Evolutionary conservation across 2,113 vertebrate genomes (phyloP).

Genomic region (Brachionichthys hirsutus): DNA sequence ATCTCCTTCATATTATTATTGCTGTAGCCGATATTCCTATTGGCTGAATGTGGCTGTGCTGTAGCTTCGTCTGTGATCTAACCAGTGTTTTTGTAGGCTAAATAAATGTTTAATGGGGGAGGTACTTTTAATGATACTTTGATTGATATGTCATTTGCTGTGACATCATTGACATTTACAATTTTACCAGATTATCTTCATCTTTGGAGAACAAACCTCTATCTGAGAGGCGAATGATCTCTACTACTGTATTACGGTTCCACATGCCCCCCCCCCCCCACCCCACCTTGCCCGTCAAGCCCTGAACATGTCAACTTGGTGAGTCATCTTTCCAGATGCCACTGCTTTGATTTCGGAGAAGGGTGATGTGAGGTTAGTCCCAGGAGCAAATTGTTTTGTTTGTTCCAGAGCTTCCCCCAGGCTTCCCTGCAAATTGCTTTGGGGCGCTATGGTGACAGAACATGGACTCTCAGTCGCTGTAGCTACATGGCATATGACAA

Average conservation of each 20-base stretch:
- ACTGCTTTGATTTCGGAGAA: slow-evolving; percentile 51
- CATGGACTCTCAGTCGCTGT: slow-evolving; percentile 44
- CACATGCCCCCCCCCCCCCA: background rate
- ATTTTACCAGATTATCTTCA: slow-evolving; percentile 26
- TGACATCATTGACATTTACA: slow-evolving; percentile 41
- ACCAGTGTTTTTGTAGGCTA: slow-evolving; percentile 43
- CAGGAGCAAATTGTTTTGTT: slow-evolving; percentile 47
- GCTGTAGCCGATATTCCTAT: slow-evolving; percentile 32
- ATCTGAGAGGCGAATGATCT: slow-evolving; percentile 41
- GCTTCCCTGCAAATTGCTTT: slow-evolving; percentile 36
- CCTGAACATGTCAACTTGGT: slow-evolving; percentile 49
- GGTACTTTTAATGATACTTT: slow-evolving; percentile 21
- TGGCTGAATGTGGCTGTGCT: slow-evolving; percentile 58
- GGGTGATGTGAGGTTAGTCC: slow-evolving; percentile 37
- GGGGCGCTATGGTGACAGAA: slow-evolving; percentile 37
- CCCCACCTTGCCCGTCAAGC: background rate
- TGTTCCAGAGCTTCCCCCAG: slow-evolving; percentile 44
- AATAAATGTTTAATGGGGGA: background rate
- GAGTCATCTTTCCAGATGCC: slow-evolving; percentile 56
- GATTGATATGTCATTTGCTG: slow-evolving; percentile 45
- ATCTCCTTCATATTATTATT: slow-evolving; percentile 11
- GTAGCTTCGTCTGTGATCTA: slow-evolving; percentile 9
- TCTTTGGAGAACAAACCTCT: slow-evolving; percentile 43
- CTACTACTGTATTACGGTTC: slow-evolving; percentile 26
- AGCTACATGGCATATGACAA: slow-evolving; percentile 43